Base-by-base conservation (phyloP, 1,140 invertebrate genomes). In the Ceratosolen solmsi region DNA sequence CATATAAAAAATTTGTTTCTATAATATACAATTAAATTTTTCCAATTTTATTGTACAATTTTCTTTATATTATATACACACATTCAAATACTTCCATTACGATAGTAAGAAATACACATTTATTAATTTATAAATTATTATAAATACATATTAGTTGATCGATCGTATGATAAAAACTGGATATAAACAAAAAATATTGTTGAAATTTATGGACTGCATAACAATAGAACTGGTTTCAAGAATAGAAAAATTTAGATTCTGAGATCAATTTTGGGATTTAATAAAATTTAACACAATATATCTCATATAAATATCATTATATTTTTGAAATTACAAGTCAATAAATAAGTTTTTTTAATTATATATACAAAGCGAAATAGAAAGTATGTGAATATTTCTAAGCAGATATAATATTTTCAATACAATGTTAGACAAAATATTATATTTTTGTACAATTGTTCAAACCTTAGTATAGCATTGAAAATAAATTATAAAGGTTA, bases 261-360 rank as follows among this genome's bases (percentile, higher is more conserved):
- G 8, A 79, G 8, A 76, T 36, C 8, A 80, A 46, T 36, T 27
- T 8, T 33, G 17, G 58, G 20, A 27, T 56, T 27, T 15, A 54
- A 70, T 51, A 65, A 80, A 80, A 68, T 27, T 74, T 1, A 15
- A 78, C 75, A 77, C 79, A 80, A 2, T 38, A 13, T 46, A 2
- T 33, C n/a, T 86, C 79, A 79, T 85, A 84, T 86, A 86, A 86
- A 86, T 86, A 85, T 85, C 63, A 75, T 33, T 86, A 83, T 86
- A 58, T 76, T 85, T 86, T 80, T 51, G 82, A 82, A 84, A 84
- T 84, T 86, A 85, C 83, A 84, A 85, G 83, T 86, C 82, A 86
- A 86, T 86, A 86, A 86, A 85, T 85, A 86, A 82, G 84, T 83
- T 51, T 78, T 80, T 84, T 72, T 58, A 36, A 41, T 80, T 74